Percentiles rank a stretch among this genome's conserved stretches.
phyloP scores from a whole-genome alignment of 2,797 vertebrate species.

The Tragelaphus eurycerus region DNA sequence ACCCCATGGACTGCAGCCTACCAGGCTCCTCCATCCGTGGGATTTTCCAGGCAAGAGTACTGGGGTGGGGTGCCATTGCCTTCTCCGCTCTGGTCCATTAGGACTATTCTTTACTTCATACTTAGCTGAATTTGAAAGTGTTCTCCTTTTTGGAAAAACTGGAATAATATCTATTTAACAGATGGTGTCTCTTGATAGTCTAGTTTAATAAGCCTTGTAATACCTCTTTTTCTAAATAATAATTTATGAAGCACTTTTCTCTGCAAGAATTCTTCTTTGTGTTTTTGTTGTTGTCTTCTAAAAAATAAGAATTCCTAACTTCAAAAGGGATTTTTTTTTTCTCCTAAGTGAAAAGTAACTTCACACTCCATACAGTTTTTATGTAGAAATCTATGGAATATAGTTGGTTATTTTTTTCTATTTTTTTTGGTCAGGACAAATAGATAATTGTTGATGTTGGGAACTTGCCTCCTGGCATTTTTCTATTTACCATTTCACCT shows the following conservation, averaged over 20 bases:
- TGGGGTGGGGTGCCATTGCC: too few species aligned
- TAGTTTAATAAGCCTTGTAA: neutral
- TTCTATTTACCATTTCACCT: neutral
- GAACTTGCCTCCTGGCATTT: neutral
- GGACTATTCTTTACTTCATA: neutral
- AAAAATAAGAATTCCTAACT: neutral
- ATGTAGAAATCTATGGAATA: neutral
- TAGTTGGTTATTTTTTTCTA: neutral
- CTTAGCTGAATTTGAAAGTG: constrained; percentile 22
- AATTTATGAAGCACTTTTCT: neutral
- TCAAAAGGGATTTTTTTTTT: neutral
- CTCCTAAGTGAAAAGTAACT: neutral
- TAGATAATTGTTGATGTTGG: neutral
- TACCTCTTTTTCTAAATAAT: neutral
- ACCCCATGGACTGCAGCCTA: too few species aligned
- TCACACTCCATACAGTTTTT: neutral
- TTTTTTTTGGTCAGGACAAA: neutral
- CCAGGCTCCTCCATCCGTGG: too few species aligned
- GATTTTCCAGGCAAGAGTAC: too few species aligned
- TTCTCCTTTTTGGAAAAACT: constrained; percentile 4
- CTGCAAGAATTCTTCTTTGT: neutral
- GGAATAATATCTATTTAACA: constrained; percentile 9
- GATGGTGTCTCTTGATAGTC: neutral
- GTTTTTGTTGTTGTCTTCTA: constrained; percentile 28
- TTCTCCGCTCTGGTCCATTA: neutral